Base-by-base conservation (phyloP, 2,113 vertebrate genomes). In the Mustelus asterias region DNA sequence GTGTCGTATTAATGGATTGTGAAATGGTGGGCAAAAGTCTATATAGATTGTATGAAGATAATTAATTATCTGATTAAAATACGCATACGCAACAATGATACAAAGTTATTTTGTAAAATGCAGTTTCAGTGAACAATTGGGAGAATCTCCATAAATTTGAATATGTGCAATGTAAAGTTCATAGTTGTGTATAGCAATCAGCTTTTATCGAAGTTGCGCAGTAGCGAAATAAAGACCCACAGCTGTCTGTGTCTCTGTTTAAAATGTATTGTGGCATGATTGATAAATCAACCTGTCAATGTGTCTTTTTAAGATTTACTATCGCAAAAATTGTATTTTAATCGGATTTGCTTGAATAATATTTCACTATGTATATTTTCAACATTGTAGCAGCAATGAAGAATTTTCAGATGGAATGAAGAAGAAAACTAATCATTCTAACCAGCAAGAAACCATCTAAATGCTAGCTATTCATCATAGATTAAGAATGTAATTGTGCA, bases 381-480 rank as follows among this genome's bases (percentile, higher is more conserved):
- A 90, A 33, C 58, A 54, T 60, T 1, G 29, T n/a, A 33, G 54
- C 33, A 60, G 20, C 54, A n/a, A 29, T 29, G 29, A 11, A 89
- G 88, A 60, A 33, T 90, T 90, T 90, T 95, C 69, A 33, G 94
- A 76, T 72, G 96, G 95, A 96, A 96, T 97, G 96, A 96, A 97
- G 96, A 97, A 69, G 97, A 97, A 97, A 97, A 96, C 97, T 97
- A 98, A 98, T 98, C 97, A 98, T 98, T 97, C 97, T 97, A 95
- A 96, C 97, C 97, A 97, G 97, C 97, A 97, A 97, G 97, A 96
- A 96, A 96, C 96, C 95, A 96, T 95, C 67, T 97, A 97, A 97
- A 97, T 97, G 97, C 96, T 97, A 95, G 97, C 97, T 97, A 98
- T 98, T 97, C 97, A 97, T 98, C 98, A 98, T 97, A 97, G 97